Conservation (phyloP, 2,797 vertebrate genomes). For the Thalassophryne amazonica region DNA sequence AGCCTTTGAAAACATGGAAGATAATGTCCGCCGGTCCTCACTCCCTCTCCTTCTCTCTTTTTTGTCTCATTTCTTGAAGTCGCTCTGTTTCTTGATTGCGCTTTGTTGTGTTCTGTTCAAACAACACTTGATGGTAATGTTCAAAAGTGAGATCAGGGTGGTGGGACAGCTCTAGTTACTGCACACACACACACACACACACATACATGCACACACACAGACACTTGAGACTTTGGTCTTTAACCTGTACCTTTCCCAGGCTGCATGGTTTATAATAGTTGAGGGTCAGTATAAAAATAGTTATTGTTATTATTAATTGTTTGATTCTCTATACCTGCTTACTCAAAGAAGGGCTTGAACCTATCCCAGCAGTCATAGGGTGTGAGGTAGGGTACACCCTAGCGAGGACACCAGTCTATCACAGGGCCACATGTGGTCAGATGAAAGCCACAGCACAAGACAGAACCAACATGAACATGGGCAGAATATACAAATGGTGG, state of each 20-base stretch:
- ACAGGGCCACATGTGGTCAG: no score
- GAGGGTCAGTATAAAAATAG: no score
- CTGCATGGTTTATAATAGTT: no score
- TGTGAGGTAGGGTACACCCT: no score
- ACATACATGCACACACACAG: constrained; percentile 1
- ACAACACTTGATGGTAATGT: constrained; percentile 37
- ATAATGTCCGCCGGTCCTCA: constrained; percentile 8
- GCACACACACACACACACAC: not conserved
- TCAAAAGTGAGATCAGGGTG: constrained; percentile 36
- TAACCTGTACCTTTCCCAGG: constrained; percentile 1
- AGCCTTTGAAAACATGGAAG: constrained; percentile 13
- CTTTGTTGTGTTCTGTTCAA: constrained; percentile 18
- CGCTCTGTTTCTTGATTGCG: constrained; percentile 9
- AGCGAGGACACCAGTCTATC: no score
- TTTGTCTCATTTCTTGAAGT: constrained; percentile 16
- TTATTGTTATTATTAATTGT: no score
- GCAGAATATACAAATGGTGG: no score
- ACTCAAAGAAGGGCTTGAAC: no score
- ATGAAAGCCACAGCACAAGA: no score
- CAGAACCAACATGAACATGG: no score
- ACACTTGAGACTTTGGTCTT: constrained; percentile 11
- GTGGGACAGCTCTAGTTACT: constrained; percentile 32
- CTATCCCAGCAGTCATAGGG: no score
- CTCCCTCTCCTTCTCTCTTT: not conserved
- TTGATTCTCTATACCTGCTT: no score